phyloP scores from a whole-genome alignment of 2,797 vertebrate species.

The Limnodromus scolopaceus region DNA sequence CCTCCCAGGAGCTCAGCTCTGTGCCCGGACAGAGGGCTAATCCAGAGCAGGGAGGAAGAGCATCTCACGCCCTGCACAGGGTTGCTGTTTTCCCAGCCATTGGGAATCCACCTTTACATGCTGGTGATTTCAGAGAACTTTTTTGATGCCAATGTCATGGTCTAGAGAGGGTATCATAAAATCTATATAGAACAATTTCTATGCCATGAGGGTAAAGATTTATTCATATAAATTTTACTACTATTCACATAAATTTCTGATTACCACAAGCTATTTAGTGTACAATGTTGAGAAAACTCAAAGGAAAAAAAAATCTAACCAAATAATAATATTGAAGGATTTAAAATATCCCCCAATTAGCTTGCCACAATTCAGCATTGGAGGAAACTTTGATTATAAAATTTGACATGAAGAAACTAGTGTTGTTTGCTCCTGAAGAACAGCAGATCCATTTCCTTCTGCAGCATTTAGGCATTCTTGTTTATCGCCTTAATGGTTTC shows the following conservation, averaged over 20 bases:
- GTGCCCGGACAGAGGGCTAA: background rate
- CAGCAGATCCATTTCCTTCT: background rate
- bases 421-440: background rate
- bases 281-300: background rate
- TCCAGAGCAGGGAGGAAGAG: background rate
- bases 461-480: background rate
- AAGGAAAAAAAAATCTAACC: background rate
- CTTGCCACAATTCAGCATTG: background rate
- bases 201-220: background rate
- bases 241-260: background rate
- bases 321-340: background rate
- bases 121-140: background rate
- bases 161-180: background rate
- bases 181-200: background rate
- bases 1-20: background rate
- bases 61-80: background rate
- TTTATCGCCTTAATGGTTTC: background rate
- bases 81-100: background rate
- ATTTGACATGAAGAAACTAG: background rate
- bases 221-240: background rate
- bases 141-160: background rate
- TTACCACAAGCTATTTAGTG: background rate
- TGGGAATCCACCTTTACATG: background rate
- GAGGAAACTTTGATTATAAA: background rate
- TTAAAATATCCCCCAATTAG: background rate